Conservation (phyloP, 2,888 invertebrate genomes). For the Ophion costatus region DNA sequence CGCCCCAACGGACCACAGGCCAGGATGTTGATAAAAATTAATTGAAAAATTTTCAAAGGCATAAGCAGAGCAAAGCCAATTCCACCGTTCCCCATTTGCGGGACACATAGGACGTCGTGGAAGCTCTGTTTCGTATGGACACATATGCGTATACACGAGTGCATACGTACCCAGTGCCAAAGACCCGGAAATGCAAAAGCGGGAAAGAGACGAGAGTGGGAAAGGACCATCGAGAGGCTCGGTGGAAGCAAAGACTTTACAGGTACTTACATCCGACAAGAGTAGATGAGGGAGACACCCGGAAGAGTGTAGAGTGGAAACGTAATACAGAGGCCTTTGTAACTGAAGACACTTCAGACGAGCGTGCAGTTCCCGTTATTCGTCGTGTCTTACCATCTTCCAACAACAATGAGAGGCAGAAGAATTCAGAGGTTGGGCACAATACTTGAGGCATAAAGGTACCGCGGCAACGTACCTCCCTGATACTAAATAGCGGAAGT, state of each 20-base stretch:
- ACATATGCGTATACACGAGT: neutral
- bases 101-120: too few species aligned
- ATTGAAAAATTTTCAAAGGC: too few species aligned
- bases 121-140: neutral
- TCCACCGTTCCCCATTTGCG: too few species aligned
- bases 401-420: slow-evolving; percentile 80
- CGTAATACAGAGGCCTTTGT: slow-evolving; percentile 81
- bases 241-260: slow-evolving; percentile 31
- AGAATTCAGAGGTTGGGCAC: neutral
- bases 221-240: slow-evolving; percentile 56
- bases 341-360: slow-evolving; percentile 76
- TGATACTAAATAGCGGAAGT: neutral
- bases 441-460: slow-evolving; percentile 11
- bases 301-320: slow-evolving; percentile 80
- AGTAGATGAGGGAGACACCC: slow-evolving; percentile 65
- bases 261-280: slow-evolving; percentile 20
- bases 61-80: too few species aligned
- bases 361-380: slow-evolving; percentile 60
- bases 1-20: too few species aligned
- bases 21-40: too few species aligned
- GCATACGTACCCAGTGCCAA: neutral
- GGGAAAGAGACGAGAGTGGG: slow-evolving; percentile 23
- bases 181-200: neutral
- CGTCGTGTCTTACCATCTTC: slow-evolving; percentile 63
- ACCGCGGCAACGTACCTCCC: slow-evolving; percentile 5